These are phyloP conservation scores for Drosophila kokeensis DNA, from an alignment of 2,888 invertebrate species.

Conservation along the genomic window DNA sequence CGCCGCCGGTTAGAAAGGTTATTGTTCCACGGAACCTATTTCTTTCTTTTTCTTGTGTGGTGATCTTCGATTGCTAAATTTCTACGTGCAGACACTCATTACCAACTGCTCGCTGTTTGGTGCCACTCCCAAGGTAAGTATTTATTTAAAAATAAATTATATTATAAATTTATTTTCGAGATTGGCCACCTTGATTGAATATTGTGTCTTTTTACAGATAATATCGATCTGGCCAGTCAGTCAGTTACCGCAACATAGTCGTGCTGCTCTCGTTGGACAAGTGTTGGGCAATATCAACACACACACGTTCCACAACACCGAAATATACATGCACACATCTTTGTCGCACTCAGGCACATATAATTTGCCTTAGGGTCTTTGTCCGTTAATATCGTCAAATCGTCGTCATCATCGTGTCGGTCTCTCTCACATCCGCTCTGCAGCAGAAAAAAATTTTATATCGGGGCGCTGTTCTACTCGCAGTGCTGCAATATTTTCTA, in stretches of 20 bases:
- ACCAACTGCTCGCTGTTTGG: conserved; percentile 12
- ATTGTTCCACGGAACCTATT: conserved; percentile 41
- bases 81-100: conserved; percentile 7
- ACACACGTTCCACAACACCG: conserved; percentile 46
- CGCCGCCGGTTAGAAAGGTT: conserved; percentile 53
- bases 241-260: conserved; percentile 29
- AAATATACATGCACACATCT: conserved; percentile 43
- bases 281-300: conserved; percentile 34
- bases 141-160: conserved; percentile 17
- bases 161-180: not conserved
- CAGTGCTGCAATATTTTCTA: conserved; percentile 77
- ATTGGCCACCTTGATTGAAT: conserved; percentile 44
- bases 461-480: conserved; percentile 78
- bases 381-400: conserved; percentile 25
- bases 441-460: conserved; percentile 49
- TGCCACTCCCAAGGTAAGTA: conserved; percentile 38
- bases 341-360: conserved; percentile 38
- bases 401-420: conserved; percentile 47
- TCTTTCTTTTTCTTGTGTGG: conserved; percentile 17
- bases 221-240: conserved; percentile 63
- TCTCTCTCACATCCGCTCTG: conserved; percentile 52
- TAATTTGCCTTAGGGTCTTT: conserved; percentile 15
- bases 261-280: conserved; percentile 51
- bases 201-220: conserved; percentile 36
- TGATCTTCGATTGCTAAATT: conserved; percentile 49